Base-by-base conservation (phyloP, 2,888 invertebrate species). In the Mythimna ferrago region DNA sequence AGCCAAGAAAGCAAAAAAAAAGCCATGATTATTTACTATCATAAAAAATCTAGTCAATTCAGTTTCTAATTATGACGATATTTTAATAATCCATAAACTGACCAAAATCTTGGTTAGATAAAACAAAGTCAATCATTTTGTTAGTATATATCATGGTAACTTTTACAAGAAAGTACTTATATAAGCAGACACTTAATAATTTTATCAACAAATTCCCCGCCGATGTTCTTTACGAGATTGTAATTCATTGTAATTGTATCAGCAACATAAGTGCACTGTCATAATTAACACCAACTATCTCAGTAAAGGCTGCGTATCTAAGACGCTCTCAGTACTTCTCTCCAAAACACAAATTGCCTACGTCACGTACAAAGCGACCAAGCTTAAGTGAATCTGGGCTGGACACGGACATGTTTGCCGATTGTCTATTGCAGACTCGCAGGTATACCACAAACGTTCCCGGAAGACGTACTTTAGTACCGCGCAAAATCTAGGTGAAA, bases 361-460 rank as follows among this genome's bases (percentile, higher is more conserved):
- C 21, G 54, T 54, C 21, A 54, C 10, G n/a, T 9, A n/a, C 51
- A 19, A 21, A 54, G 54, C 21, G 3, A 7, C 10, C 41, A 35
- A 44, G 44, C 6, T 38, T 64, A 67, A 67, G 21, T 67, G 16
- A 7, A 16, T 11, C 35, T 67, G 19, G 6, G 21, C 65, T 19
- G 38, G 54, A 67, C 35, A 35, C 26, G 38, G 44, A 38, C 26
- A 38, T 41, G 32, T 69, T 69, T n/a, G 26, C 26, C 38, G 58
- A 48, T 60, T 32, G 48, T 73, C 32, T 51, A 16, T 19, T 16
- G 38, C 38, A 73, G 3, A 38, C 32, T 2, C 54, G 26, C 38
- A 73, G 3, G 26, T 51, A 2, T 3, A 41, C 5, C 19, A 32
- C 32, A 32, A 51, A 62, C 51, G 38, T 32, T 10, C 16, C 6